Percentiles rank a stretch among this genome's conserved stretches.
These are phyloP conservation scores for Tridacna gigas DNA, from an alignment of 2,888 invertebrate genomes.

Conservation along the genomic window DNA sequence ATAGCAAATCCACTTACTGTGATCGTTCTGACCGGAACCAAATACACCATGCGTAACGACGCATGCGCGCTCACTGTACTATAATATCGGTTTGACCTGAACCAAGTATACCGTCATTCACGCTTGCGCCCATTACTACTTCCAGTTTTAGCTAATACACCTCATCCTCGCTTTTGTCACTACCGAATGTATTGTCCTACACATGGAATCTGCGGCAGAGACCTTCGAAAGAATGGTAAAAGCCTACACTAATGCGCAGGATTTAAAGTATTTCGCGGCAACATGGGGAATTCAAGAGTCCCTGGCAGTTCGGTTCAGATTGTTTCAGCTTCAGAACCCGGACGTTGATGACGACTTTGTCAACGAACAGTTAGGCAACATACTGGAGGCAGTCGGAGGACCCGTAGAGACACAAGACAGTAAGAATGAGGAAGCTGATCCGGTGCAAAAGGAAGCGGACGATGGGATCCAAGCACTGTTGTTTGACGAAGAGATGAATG, in stretches of 20 bases:
- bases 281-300: background rate
- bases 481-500: slow-evolving; percentile 46
- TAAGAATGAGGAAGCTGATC: background rate
- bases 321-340: background rate
- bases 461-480: slow-evolving; percentile 21
- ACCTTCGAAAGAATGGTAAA: background rate
- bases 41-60: no score
- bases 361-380: background rate
- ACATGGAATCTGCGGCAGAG: background rate
- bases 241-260: background rate
- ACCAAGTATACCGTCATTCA: no score
- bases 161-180: no score
- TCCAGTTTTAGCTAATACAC: no score
- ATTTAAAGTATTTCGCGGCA: background rate
- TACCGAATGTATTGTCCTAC: background rate
- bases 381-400: background rate
- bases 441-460: background rate
- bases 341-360: background rate
- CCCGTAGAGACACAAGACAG: background rate
- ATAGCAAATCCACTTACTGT: no score
- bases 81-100: no score
- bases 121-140: no score
- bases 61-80: no score
- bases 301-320: background rate
- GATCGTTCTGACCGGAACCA: no score